Percentiles rank a stretch among this genome's conserved stretches.
phyloP scores from a whole-genome alignment of 2,888 invertebrate species.

The Blastobasis lacticolella region DNA sequence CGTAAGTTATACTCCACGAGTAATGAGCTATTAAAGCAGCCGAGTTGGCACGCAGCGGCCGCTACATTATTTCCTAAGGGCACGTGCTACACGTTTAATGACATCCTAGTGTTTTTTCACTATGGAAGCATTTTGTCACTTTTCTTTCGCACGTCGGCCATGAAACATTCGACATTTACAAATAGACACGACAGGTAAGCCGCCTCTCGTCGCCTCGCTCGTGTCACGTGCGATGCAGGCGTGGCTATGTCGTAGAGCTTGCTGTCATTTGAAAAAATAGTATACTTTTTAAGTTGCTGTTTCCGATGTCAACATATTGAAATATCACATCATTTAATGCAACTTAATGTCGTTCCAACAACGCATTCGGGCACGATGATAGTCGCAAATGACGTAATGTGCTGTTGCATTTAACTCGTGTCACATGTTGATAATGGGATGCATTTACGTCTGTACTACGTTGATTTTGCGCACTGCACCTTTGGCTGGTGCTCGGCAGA shows the following conservation, averaged over 20 bases:
- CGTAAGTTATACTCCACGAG: conserved; percentile 36
- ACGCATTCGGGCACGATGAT: background rate
- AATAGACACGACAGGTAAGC: background rate
- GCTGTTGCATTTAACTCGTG: conserved; percentile 28
- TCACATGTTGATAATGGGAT: conserved; percentile 33
- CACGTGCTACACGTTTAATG: conserved; percentile 31
- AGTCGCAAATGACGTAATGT: conserved; percentile 2
- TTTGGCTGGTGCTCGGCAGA: conserved; percentile 36
- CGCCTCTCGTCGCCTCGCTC: background rate
- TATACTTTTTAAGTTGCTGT: no score
- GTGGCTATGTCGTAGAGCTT: no score
- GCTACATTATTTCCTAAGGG: conserved; percentile 41
- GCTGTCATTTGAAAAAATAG: no score
- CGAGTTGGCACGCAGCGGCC: conserved; percentile 42
- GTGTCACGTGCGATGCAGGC: no score
- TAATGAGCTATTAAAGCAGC: conserved; percentile 52
- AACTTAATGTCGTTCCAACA: background rate
- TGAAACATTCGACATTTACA: conserved; percentile 6
- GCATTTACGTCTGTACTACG: conserved; percentile 38
- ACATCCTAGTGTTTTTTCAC: conserved; percentile 17
- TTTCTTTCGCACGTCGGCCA: conserved; percentile 1
- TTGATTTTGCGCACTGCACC: conserved; percentile 58
- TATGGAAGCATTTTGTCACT: conserved; percentile 6
- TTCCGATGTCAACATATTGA: no score
- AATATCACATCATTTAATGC: no score